Evolutionary conservation across 2,888 invertebrate genomes (phyloP), one percentile per base, ranked within the genome.

Genomic region (Scelioninae gen. 1): DNA sequence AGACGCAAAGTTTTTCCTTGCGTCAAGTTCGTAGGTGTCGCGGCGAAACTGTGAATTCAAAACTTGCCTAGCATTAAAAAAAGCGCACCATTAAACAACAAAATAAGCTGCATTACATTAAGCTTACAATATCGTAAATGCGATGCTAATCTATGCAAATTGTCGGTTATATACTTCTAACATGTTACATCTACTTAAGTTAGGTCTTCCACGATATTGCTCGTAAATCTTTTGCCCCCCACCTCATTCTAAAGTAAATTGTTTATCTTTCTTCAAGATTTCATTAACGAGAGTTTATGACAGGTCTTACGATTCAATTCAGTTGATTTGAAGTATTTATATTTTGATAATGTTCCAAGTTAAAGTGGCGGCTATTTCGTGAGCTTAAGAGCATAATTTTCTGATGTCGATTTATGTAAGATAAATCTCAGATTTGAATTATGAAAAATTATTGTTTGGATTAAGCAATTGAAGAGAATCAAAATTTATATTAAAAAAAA

Each of bases 131-230:
- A 71, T 81, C 55, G 75, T 34, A 58, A 79, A 79, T 53, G 58
- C 32, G 65, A 81, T 75, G 81, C 65, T 76, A 76, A 81, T 81
- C 51, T 76, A 76, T 71, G 76, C 63, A 56, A 80, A 80, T 75
- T 49, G 75, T 49, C 29, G 51, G 72, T 55, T 58, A 66, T 72
- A 66, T 66, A 72, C 65, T 79, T 79, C 65, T 63, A 63, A 71
- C 78, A 71, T 56, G 56, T 71, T 71, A 68, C 68, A 76, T 63
- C 53, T 38, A 40, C 5, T 15, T 10, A 43, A 71, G 40, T 71
- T 56, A 47, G 56, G 66, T 80, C 55, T 55, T 66, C 71, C 23
- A 31, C 47, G 38, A 29, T 47, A 63, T 60, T 60, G 43, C 55
- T 78, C 71, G 60, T 77, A 53, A 69, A 62, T 78, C 55, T 71